These are phyloP conservation scores for Escarpia spicata DNA, from an alignment of 2,888 invertebrate species.

Conservation along the genomic window DNA sequence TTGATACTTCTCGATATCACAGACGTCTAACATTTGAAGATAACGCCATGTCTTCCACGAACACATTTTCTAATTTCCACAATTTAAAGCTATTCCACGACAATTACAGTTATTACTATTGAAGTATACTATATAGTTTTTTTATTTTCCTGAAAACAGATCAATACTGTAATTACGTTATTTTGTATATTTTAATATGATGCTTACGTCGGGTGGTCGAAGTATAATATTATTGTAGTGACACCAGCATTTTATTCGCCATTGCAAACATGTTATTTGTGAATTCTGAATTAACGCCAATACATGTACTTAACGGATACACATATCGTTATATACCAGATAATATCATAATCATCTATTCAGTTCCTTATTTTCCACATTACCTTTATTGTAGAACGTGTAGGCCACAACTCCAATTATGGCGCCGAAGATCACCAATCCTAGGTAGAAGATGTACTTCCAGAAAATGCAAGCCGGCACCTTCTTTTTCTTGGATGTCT, in stretches of 20 bases:
- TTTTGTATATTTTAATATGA: background rate
- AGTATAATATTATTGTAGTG: too few relatives aligned
- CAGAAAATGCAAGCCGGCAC: conserved; percentile 1
- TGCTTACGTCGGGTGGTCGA: background rate
- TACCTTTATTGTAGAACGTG: conserved; percentile 25
- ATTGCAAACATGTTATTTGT: background rate
- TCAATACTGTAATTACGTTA: background rate
- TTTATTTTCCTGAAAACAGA: background rate
- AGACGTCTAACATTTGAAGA: too few relatives aligned
- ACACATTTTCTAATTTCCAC: too few relatives aligned
- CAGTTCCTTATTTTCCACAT: background rate
- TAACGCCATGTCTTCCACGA: too few relatives aligned
- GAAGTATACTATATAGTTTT: background rate
- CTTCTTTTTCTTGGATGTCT: background rate
- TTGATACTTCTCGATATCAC: too few relatives aligned
- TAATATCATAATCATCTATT: too few relatives aligned
- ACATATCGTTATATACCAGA: too few relatives aligned
- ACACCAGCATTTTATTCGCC: background rate
- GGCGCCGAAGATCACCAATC: conserved; percentile 22
- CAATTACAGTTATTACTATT: too few relatives aligned
- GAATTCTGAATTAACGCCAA: background rate
- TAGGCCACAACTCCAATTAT: conserved; percentile 24
- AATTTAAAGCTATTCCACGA: too few relatives aligned
- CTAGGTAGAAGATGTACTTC: conserved; percentile 22
- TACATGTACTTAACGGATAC: too few relatives aligned